Evolutionary conservation across 2,888 invertebrate genomes (phyloP).

Genomic region (Drosophila basisetae): DNA sequence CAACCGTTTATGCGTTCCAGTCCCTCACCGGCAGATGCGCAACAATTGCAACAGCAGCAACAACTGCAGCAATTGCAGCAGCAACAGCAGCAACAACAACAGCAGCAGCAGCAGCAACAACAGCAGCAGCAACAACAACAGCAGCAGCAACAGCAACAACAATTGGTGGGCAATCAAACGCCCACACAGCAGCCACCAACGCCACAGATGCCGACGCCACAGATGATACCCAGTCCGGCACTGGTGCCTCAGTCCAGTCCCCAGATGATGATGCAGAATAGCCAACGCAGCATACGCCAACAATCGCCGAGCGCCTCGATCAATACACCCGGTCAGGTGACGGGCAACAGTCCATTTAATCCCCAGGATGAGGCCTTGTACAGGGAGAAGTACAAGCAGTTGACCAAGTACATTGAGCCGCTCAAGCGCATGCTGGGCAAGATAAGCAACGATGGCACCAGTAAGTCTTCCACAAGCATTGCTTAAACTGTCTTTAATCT

Average conservation of each 20-base stretch:
- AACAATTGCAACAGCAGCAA: conserved; percentile 81
- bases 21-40: conserved; percentile 83
- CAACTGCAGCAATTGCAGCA: conserved; percentile 86
- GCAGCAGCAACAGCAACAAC: conserved; percentile 81
- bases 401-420: conserved; percentile 97
- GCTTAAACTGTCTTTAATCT: neutral
- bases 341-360: conserved; percentile 88
- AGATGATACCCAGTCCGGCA: conserved; percentile 90
- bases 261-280: conserved; percentile 87
- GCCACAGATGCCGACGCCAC: conserved; percentile 85
- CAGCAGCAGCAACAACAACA: conserved; percentile 84
- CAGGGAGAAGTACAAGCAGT: conserved; percentile 95
- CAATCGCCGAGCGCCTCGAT: conserved; percentile 94
- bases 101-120: conserved; percentile 82
- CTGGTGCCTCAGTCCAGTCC: conserved; percentile 89
- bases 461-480: conserved; percentile 32
- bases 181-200: conserved; percentile 83
- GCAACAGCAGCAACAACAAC: conserved; percentile 83
- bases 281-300: conserved; percentile 88
- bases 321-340: conserved; percentile 90
- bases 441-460: conserved; percentile 92
- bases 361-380: conserved; percentile 95
- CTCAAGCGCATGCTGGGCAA: conserved; percentile 95
- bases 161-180: conserved; percentile 70
- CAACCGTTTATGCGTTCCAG: conserved; percentile 92